These are phyloP conservation scores for Anoplius nigerrimus DNA, from an alignment of 2,888 invertebrate species.

Conservation along the genomic window DNA sequence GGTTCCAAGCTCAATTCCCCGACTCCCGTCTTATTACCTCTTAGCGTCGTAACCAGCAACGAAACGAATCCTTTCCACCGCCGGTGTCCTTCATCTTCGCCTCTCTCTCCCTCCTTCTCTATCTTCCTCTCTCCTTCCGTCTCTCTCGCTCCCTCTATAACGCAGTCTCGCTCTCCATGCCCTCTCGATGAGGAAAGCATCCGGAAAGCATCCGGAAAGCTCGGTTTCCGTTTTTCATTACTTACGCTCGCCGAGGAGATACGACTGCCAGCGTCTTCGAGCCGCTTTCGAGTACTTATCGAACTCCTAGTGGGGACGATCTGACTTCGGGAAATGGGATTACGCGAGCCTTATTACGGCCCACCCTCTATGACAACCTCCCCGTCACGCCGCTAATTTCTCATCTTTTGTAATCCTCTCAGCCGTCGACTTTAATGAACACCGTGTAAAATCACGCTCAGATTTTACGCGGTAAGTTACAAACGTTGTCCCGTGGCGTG, in stretches of 20 bases:
- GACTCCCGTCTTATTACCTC: slow-evolving; percentile 23
- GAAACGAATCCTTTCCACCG: slow-evolving; percentile 25
- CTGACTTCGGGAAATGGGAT: slow-evolving; percentile 37
- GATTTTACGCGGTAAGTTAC: too few species aligned
- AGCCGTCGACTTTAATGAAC: too few species aligned
- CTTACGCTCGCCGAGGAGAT: slow-evolving; percentile 45
- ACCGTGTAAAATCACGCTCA: too few species aligned
- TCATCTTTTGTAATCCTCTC: too few species aligned
- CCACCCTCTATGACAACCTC: slow-evolving; percentile 22
- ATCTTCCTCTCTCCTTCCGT: slow-evolving; percentile 28
- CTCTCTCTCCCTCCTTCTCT: slow-evolving; percentile 28
- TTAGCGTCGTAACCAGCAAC: slow-evolving; percentile 4
- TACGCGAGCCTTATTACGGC: slow-evolving; percentile 37
- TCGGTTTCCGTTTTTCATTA: slow-evolving; percentile 49
- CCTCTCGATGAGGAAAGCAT: slow-evolving; percentile 44
- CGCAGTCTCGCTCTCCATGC: slow-evolving; percentile 36
- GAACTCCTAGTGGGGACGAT: slow-evolving; percentile 36
- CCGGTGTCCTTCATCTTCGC: slow-evolving; percentile 21
- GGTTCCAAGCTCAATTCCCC: slow-evolving; percentile 52
- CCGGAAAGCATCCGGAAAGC: slow-evolving; percentile 49
- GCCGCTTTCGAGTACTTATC: slow-evolving; percentile 35
- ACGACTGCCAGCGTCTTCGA: slow-evolving; percentile 27
- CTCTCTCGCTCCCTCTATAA: slow-evolving; percentile 37
- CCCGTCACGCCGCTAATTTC: slow-evolving; percentile 56
- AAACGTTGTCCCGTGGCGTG: too few species aligned